A percentile compares a stretch with the other conserved stretches of the same genome.
Conservation (phyloP, 2,888 invertebrate genomes). For the Folsomia manolachei region DNA sequence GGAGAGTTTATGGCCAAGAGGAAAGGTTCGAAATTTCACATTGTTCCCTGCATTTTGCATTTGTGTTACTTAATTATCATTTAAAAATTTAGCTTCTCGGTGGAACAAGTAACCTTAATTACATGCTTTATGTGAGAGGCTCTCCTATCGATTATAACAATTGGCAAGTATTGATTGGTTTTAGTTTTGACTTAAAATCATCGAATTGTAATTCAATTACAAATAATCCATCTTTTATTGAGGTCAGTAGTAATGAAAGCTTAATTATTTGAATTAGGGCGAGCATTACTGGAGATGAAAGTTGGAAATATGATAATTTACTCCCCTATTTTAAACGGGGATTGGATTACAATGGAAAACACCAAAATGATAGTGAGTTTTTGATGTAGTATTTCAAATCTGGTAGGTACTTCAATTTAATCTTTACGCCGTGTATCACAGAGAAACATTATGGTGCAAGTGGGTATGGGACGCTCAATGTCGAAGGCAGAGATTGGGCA, state of each 20-base stretch:
- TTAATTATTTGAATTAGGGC: no score
- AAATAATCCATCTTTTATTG: no score
- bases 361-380: conserved; percentile 26
- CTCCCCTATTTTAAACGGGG: conserved; percentile 38
- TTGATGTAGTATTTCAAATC: neutral
- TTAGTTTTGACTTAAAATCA: no score
- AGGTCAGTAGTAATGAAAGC: no score
- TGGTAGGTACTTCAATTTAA: neutral
- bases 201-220: no score
- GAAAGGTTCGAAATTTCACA: no score
- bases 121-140: conserved; percentile 34
- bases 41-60: no score
- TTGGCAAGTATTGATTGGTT: no score
- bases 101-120: conserved; percentile 31
- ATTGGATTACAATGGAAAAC: conserved; percentile 36
- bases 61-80: no score
- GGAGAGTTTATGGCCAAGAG: neutral
- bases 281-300: conserved; percentile 31
- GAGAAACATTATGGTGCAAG: conserved; percentile 34
- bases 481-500: conserved; percentile 26
- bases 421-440: neutral
- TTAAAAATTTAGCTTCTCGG: no score
- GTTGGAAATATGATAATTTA: conserved; percentile 43
- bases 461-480: conserved; percentile 33
- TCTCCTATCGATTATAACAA: conserved; percentile 27